Conservation (phyloP, 2,797 vertebrate genomes). For the Sylvilagus floridanus region DNA sequence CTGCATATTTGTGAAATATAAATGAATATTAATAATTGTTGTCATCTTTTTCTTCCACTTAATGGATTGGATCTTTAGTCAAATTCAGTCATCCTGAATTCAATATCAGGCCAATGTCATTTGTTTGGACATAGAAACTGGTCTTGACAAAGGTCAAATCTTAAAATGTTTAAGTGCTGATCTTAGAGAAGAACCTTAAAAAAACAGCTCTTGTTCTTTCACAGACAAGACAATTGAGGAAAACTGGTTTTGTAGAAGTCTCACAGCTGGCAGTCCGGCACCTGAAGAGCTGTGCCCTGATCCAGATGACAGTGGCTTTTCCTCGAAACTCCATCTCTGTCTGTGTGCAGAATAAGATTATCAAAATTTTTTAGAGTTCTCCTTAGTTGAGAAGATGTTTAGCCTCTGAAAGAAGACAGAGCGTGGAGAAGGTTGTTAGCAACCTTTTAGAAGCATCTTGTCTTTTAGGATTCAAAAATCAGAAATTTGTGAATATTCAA, state of each 20-base stretch:
- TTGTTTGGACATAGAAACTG: neutral
- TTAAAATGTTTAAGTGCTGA: constrained; percentile 8
- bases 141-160: neutral
- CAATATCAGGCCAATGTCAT: neutral
- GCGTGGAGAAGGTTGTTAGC: neutral
- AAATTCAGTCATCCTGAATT: constrained; percentile 2
- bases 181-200: neutral
- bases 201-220: neutral
- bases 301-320: neutral
- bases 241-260: neutral
- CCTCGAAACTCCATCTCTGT: neutral
- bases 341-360: neutral
- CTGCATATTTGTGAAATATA: neutral
- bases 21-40: constrained; percentile 1
- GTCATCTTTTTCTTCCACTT: neutral
- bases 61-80: constrained; percentile 7
- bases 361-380: neutral
- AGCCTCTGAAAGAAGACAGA: neutral
- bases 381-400: neutral
- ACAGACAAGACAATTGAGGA: neutral
- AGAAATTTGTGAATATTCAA: constrained; percentile 8
- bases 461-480: neutral
- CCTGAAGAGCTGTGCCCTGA: neutral
- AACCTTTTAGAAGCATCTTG: constrained; percentile 12
- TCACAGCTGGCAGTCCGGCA: neutral